These are phyloP conservation scores for Hybognathus amarus DNA, from an alignment of 2,797 vertebrate genomes.

Conservation along the genomic window DNA sequence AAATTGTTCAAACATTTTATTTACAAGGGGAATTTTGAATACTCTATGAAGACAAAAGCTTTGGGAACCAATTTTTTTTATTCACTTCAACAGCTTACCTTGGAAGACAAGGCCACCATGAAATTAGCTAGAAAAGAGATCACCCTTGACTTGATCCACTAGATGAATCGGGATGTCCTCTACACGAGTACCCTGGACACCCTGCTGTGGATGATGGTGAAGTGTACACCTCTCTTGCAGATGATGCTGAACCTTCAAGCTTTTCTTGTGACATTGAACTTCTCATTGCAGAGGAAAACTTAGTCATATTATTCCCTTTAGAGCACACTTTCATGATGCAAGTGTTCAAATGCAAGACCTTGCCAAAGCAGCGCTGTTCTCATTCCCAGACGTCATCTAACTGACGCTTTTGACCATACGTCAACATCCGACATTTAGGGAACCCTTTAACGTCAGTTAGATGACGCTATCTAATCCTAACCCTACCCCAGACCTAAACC, in stretches of 20 bases:
- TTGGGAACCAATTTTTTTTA: constrained; percentile 36
- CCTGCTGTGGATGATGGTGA: not conserved
- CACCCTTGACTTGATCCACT: constrained; percentile 38
- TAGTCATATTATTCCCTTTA: constrained; percentile 32
- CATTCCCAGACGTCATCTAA: too few species aligned
- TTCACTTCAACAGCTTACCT: not conserved
- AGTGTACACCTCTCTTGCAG: constrained; percentile 19
- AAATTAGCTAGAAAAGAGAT: too few species aligned
- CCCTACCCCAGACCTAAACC: too few species aligned
- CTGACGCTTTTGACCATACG: too few species aligned
- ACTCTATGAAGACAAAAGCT: constrained; percentile 24
- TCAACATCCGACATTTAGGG: too few species aligned
- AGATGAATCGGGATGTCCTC: constrained; percentile 38
- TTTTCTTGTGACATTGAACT: constrained; percentile 38
- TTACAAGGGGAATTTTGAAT: constrained; percentile 9
- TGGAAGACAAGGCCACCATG: constrained; percentile 19
- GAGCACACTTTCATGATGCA: constrained; percentile 7
- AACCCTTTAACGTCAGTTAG: too few species aligned
- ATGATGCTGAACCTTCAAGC: constrained; percentile 23
- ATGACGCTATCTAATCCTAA: too few species aligned
- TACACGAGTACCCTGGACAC: not conserved
- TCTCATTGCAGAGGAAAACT: constrained; percentile 45
- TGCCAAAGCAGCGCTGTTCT: too few species aligned
- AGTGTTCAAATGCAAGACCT: constrained; percentile 39
- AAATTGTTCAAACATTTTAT: constrained; percentile 19